phyloP scores from a whole-genome alignment of 2,888 invertebrate genomes.

The Eurytoma adleriae region DNA sequence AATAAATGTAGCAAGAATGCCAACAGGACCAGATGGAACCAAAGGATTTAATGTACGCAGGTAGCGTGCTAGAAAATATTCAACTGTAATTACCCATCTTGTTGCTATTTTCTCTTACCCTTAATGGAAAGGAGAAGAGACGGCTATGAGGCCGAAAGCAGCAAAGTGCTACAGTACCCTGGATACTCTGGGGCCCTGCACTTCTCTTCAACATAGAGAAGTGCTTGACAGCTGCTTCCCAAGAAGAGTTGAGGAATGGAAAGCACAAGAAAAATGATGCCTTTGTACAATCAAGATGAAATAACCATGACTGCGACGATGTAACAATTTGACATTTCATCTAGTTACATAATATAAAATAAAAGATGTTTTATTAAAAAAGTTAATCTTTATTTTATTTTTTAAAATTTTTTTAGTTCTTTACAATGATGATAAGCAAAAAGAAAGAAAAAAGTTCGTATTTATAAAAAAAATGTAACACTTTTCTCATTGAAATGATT shows the following conservation, averaged over 20 bases:
- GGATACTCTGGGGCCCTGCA: constrained; percentile 18
- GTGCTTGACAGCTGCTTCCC: constrained; percentile 42
- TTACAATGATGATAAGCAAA: constrained; percentile 13
- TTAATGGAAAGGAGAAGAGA: constrained; percentile 59
- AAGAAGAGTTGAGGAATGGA: constrained; percentile 29
- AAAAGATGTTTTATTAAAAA: constrained; percentile 52
- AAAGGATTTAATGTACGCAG: constrained; percentile 83
- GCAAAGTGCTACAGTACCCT: constrained; percentile 59
- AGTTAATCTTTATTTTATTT: background rate
- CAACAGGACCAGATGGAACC: constrained; percentile 88
- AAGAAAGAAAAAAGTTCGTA: background rate
- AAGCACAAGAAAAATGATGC: constrained; percentile 53
- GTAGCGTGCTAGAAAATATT: constrained; percentile 77
- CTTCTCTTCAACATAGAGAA: constrained; percentile 36
- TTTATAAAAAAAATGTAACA: too few relatives aligned
- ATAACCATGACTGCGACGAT: constrained; percentile 50
- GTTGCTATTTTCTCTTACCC: constrained; percentile 67
- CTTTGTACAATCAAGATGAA: constrained; percentile 53
- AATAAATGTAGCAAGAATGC: constrained; percentile 82
- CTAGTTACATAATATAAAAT: constrained; percentile 50
- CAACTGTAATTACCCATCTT: constrained; percentile 65
- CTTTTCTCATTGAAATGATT: too few relatives aligned
- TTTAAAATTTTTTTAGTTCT: background rate
- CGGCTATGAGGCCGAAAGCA: constrained; percentile 73
- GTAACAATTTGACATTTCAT: constrained; percentile 50